Percentiles rank a stretch among this genome's conserved stretches.
These are phyloP conservation scores for Lithobates pipiens DNA, from an alignment of 2,797 vertebrate species.

Conservation along the genomic window DNA sequence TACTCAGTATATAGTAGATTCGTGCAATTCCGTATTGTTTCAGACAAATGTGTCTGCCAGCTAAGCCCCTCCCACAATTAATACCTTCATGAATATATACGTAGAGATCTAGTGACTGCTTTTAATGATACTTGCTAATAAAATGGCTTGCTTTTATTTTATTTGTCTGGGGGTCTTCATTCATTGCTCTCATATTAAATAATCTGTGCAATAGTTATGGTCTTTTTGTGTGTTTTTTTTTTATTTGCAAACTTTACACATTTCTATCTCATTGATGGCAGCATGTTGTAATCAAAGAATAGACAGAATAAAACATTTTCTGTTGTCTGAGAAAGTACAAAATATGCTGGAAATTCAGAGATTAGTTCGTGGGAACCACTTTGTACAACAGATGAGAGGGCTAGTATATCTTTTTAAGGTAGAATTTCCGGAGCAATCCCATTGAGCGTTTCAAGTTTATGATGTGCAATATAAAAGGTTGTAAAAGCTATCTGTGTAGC, in stretches of 20 bases:
- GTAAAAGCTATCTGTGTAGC: constrained; percentile 77
- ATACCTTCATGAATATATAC: no score
- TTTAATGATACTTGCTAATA: no score
- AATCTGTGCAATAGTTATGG: no score
- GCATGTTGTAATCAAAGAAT: not conserved
- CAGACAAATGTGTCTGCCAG: no score
- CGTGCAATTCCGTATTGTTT: no score
- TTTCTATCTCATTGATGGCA: not conserved
- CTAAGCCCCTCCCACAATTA: no score
- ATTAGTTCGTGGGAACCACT: constrained; percentile 74
- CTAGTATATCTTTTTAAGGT: constrained; percentile 76
- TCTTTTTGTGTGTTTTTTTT: not conserved
- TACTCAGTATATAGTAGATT: no score
- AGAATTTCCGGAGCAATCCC: constrained; percentile 82
- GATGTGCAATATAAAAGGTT: constrained; percentile 81
- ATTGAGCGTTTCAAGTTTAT: constrained; percentile 82
- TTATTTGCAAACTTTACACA: not conserved
- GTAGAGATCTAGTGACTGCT: no score
- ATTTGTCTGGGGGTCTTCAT: no score
- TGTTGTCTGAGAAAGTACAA: not conserved
- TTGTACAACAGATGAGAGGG: constrained; percentile 76
- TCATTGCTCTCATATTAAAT: no score
- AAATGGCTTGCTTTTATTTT: no score
- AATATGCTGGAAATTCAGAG: constrained; percentile 45
- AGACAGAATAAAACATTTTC: not conserved